Evolutionary conservation across 1,140 invertebrate species (phyloP), one percentile per base, ranked within the genome.

Genomic region (Drosophila bocqueti): DNA sequence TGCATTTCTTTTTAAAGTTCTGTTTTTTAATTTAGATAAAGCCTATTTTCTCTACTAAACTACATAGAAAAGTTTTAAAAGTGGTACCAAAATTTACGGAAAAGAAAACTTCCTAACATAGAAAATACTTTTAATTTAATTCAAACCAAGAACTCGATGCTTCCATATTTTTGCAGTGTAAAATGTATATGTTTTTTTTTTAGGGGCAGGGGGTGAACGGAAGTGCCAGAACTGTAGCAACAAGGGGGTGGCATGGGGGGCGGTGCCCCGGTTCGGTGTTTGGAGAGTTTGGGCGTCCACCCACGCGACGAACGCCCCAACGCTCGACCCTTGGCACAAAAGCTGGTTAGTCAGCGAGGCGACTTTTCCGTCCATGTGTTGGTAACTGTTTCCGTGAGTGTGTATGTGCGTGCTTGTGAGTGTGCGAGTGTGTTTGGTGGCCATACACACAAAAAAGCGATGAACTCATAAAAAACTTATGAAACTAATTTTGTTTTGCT

Each of bases 381-480:
- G 67, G 74, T 72, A 38, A 74, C 50, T 57, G 50, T 76, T 54
- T 74, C 43, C 21, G n/a, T 42, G 13, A 54, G 15, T 18, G 13
- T 57, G 26, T 18, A 34, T 24, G 24, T 24, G 24, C 24, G 24
- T 24, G 24, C 24, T 24, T 66, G 57, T 45, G 40, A 34, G 77
- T 50, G 40, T 18, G 31, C 40, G 52, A 29, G 68, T 66, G 73
- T 54, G 66, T 66, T 71, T 79, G 74, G 49, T 57, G 60, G 81
- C 76, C 54, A 67, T 64, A 89, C 61, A 89, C 61, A 87, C 72
- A 84, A 89, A 89, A 86, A 90, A 90, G 85, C 85, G 85, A 89
- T 89, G 85, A 89, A 89, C 85, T 90, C 85, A 89, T 89, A 89
- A 89, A 89, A 89, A 89, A 89, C 85, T 89, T 89, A 89, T 89